phyloP scores from a whole-genome alignment of 2,888 invertebrate species.

The Catonia carolina region DNA sequence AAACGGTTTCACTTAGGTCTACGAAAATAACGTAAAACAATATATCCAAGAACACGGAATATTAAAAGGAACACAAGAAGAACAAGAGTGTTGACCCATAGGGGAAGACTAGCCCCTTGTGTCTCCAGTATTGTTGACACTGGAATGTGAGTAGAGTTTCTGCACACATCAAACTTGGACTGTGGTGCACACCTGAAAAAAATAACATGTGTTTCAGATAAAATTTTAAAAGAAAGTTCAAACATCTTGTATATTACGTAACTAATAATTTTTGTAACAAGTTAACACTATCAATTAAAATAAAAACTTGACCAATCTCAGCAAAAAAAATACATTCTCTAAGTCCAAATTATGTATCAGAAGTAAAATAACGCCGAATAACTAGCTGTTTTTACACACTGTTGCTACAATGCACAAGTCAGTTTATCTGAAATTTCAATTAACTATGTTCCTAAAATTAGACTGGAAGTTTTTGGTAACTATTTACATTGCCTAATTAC shows the following conservation, averaged over 20 bases:
- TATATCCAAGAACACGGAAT: slow-evolving; percentile 64
- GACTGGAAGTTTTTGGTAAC: no score
- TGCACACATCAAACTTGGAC: slow-evolving; percentile 59
- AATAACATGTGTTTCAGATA: slow-evolving; percentile 21
- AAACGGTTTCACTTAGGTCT: slow-evolving; percentile 51
- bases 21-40: slow-evolving; percentile 63
- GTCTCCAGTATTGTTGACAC: slow-evolving; percentile 58
- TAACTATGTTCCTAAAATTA: no score
- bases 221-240: no score
- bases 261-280: no score
- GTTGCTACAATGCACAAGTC: no score
- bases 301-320: not conserved
- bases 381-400: no score
- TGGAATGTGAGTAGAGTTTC: slow-evolving; percentile 55
- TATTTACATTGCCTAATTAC: no score
- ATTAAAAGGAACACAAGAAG: slow-evolving; percentile 61
- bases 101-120: slow-evolving; percentile 56
- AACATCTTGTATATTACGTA: no score
- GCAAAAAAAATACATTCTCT: no score
- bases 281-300: not conserved
- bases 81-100: slow-evolving; percentile 68
- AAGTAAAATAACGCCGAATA: no score
- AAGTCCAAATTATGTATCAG: no score
- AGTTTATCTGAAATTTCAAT: no score
- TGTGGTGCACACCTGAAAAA: slow-evolving; percentile 57